Evolutionary conservation across 2,888 invertebrate species (phyloP), one percentile per base, ranked within the genome.

Genomic region (Magallana nippona): DNA sequence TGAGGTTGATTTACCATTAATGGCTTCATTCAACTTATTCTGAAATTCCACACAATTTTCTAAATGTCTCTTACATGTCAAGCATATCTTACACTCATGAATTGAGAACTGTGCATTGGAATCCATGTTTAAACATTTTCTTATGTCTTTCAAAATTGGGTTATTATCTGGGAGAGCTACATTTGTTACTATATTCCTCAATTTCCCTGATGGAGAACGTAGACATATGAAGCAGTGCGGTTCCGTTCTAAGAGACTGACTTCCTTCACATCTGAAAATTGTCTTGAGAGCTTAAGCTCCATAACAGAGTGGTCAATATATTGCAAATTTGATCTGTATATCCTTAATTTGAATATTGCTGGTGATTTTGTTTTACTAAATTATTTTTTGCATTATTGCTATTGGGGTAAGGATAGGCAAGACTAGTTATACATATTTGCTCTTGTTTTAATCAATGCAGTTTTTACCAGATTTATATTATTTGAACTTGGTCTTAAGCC

Each of bases 121-220:
- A 19, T 62, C 8, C 8, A 62, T 62, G 62, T 62, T 11, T 19
- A 62, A 62, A 62, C 62, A 62, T 22, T 62, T 62, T 19, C 22
- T 62, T 62, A 62, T 62, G n/a, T 62, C n/a, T 5, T 62, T 19
- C 22, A 62, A 62, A 62, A 62, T n/a, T 19, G 62, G 10, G n/a
- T 62, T 62, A n/a, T 19, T 62, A 8, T 62, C 62, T 62, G 62
- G 62, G 19, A 62, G 62, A 19, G 62, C 62, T 3, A 62, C 62
- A 62, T 62, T 62, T 62, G 62, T 62, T 19, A 62, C 11, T 62
- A 62, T 62, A 62, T 62, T 62, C 11, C 62, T 62, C 22, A 62
- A 62, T 22, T 19, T 62, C 62, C 62, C 62, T 62, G 62, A 62
- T 15, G 62, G 62, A 2, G 62, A 62, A 19, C 62, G 62, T 19